phyloP scores from a whole-genome alignment of 2,888 invertebrate species.

The Cheilosia vulpina region DNA sequence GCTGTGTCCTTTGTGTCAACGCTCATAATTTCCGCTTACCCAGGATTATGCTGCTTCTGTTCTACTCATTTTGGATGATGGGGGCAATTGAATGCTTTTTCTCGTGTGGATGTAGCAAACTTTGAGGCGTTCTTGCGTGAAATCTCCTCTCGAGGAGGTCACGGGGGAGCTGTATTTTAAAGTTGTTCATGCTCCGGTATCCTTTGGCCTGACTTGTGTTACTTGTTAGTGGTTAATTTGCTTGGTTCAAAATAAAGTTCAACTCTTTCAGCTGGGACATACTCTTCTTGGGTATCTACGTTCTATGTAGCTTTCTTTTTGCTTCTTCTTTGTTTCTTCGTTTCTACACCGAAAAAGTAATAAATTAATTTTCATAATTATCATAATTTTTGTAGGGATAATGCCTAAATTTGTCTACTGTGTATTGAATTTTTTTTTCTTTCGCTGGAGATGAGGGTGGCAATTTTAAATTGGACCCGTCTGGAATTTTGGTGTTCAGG shows the following conservation, averaged over 20 bases:
- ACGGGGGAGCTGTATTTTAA: conserved; percentile 61
- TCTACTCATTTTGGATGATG: conserved; percentile 64
- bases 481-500: conserved; percentile 60
- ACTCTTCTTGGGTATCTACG: conserved; percentile 7
- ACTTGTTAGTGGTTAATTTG: conserved; percentile 74
- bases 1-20: conserved; percentile 74
- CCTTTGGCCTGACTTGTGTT: conserved; percentile 69
- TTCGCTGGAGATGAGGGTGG: conserved; percentile 28
- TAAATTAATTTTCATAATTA: conserved; percentile 73
- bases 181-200: conserved; percentile 65
- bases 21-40: conserved; percentile 74
- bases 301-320: conserved; percentile 3
- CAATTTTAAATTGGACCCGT: conserved; percentile 49
- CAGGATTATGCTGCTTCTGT: conserved; percentile 64
- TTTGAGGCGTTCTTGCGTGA: conserved; percentile 72
- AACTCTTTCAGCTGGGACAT: conserved; percentile 74
- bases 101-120: conserved; percentile 57
- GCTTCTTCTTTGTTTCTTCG: conserved; percentile 5
- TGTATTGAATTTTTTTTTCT: conserved; percentile 34
- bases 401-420: conserved; percentile 42
- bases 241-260: conserved; percentile 69
- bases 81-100: conserved; percentile 72
- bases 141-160: conserved; percentile 47
- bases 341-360: conserved; percentile 42
- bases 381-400: conserved; percentile 60